phyloP scores from a whole-genome alignment of 1,140 invertebrate genomes.

The Zaprionus gabonicus region DNA sequence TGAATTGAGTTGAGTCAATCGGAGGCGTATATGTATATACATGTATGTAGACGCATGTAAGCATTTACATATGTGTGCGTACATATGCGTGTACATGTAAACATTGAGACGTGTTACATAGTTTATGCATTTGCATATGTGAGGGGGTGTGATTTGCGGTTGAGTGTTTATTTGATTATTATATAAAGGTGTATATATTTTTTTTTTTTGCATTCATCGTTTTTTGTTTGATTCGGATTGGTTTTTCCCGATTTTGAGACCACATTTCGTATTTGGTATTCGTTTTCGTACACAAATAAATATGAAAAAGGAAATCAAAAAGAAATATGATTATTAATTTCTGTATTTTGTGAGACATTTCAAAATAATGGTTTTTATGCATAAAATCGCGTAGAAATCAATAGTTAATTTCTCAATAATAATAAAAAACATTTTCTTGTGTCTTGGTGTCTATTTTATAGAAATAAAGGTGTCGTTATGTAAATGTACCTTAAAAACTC shows the following conservation, averaged over 20 bases:
- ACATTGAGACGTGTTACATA: slow-evolving; percentile 56
- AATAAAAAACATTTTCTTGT: slow-evolving; percentile 40
- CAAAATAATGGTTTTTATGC: slow-evolving; percentile 45
- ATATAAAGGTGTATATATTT: slow-evolving; percentile 33
- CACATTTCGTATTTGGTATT: slow-evolving; percentile 83
- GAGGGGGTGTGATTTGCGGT: slow-evolving; percentile 57
- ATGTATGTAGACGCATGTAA: slow-evolving; percentile 37
- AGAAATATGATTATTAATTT: slow-evolving; percentile 84
- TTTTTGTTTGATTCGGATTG: slow-evolving; percentile 76
- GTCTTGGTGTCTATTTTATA: slow-evolving; percentile 11
- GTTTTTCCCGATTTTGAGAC: slow-evolving; percentile 79
- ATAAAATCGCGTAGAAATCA: slow-evolving; percentile 31
- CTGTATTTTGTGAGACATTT: slow-evolving; percentile 68
- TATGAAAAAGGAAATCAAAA: slow-evolving; percentile 84
- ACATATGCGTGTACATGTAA: slow-evolving; percentile 49
- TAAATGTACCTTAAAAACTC: slow-evolving; percentile 26
- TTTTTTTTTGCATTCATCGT: slow-evolving; percentile 74
- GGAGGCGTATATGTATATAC: slow-evolving; percentile 40
- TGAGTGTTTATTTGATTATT: slow-evolving; percentile 69
- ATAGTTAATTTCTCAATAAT: slow-evolving; percentile 13
- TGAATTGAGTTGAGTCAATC: slow-evolving; percentile 20
- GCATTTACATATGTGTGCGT: slow-evolving; percentile 28
- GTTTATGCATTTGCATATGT: slow-evolving; percentile 66
- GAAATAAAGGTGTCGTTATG: slow-evolving; percentile 20
- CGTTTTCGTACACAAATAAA: slow-evolving; percentile 84